phyloP scores from a whole-genome alignment of 1,140 invertebrate genomes.

The Drosophila sulfurigaster region DNA sequence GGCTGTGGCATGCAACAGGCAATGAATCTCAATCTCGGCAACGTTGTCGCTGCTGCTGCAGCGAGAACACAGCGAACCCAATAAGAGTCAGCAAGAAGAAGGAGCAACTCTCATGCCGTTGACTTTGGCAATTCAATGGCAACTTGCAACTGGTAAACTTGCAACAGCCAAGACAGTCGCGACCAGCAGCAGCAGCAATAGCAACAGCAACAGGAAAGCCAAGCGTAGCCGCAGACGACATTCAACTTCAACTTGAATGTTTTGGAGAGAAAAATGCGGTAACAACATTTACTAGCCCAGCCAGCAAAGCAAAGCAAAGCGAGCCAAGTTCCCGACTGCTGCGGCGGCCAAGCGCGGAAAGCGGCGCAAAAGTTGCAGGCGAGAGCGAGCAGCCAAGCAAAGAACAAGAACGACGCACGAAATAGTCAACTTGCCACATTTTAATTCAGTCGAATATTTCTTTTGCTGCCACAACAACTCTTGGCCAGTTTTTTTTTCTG shows the following conservation, averaged over 20 bases:
- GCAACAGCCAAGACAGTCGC: constrained; percentile 10
- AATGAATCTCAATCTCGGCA: constrained; percentile 79
- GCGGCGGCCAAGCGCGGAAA: constrained; percentile 16
- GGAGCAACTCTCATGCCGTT: constrained; percentile 59
- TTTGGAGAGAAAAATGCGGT: constrained; percentile 74
- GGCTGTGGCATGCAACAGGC: constrained; percentile 79
- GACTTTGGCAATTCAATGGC: constrained; percentile 80
- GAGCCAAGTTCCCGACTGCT: neutral
- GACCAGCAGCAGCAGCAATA: constrained; percentile 14
- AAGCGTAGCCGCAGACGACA: constrained; percentile 56
- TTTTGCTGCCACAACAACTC: constrained; percentile 36
- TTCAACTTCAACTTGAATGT: constrained; percentile 69
- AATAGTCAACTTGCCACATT: constrained; percentile 81
- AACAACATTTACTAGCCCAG: constrained; percentile 71
- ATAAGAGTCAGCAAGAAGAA: constrained; percentile 20
- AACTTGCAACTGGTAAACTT: constrained; percentile 2
- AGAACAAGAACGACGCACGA: constrained; percentile 52
- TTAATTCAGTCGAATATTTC: constrained; percentile 81
- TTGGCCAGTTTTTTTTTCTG: constrained; percentile 31
- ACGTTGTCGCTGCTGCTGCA: constrained; percentile 36
- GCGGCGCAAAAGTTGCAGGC: constrained; percentile 25
- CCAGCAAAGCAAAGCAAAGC: constrained; percentile 17
- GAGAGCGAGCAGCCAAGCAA: constrained; percentile 30
- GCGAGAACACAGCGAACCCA: constrained; percentile 21
- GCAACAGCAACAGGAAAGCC: constrained; percentile 18